Evolutionary conservation across 1,140 invertebrate species (phyloP), one percentile per base, ranked within the genome.

Genomic region (Drosophila funebris): DNA sequence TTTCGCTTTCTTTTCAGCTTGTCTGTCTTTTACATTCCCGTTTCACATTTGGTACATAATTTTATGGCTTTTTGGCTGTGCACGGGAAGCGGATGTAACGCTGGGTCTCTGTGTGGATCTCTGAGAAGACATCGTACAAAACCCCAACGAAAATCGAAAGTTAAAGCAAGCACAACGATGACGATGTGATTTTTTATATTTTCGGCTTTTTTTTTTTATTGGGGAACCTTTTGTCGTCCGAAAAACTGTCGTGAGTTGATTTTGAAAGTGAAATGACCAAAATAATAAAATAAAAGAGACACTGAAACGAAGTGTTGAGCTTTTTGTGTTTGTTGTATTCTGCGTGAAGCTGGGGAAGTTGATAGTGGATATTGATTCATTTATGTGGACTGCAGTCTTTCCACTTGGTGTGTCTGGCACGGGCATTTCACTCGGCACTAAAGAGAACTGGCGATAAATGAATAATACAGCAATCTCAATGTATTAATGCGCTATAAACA

Each of bases 241-340:
- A 68, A 54, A 63, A 68, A 54, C 63, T 84, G 80, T 81, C 77
- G 82, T 87, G 82, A 66, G 73, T 64, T 87, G 78, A 48, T 79
- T 89, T 88, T 83, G 83, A 88, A 89, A 88, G 83, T 88, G 83
- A 88, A 88, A 87, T 88, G 82, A 88, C 75, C 83, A 88, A 75
- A 57, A 37, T 5, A 18, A 31, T 13, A 9, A 33, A 53, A 39
- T 27, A 13, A 39, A 18, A 13, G n/a, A 37, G 20, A 48, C 24
- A 36, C 4, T 11, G 13, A 53, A 69, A 7, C 44, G 13, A 60
- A 36, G 57, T 14, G 57, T 46, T 29, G 48, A 14, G 24, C 33
- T 36, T 36, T 36, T 36, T 36, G n/a, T 22, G 29, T 33, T 11
- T 46, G 22, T n/a, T 29, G 24, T 58, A 18, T 46, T 60, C 27